Percentiles rank a stretch among this genome's conserved stretches.
Conservation (phyloP, 2,113 vertebrate species). For the Oryzias celebensis region DNA sequence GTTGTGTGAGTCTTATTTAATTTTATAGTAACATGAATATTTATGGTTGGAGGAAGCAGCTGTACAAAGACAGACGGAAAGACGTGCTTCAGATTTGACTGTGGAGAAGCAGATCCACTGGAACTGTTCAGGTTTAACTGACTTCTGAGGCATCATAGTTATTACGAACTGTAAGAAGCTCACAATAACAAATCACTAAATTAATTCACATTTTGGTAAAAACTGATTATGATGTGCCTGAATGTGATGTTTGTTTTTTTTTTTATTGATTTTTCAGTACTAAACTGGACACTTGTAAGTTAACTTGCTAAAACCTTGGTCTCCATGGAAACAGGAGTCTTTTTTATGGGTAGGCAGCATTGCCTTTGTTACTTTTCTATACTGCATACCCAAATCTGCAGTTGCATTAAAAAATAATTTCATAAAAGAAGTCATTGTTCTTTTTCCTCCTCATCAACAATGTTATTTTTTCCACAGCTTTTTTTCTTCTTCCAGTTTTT, state of each 20-base stretch:
- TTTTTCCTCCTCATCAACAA: conserved; percentile 13
- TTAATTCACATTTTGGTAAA: not conserved
- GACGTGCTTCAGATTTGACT: too few species aligned
- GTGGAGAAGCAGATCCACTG: not conserved
- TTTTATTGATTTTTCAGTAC: conserved; percentile 8
- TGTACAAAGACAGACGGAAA: conserved; percentile 9
- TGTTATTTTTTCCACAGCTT: not conserved
- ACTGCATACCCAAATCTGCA: conserved; percentile 6
- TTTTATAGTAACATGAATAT: not conserved
- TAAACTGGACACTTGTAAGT: conserved; percentile 30
- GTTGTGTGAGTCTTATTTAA: conserved; percentile 6
- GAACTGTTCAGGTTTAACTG: not conserved
- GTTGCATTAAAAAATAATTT: not conserved
- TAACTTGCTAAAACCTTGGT: conserved; percentile 44
- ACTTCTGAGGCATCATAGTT: not conserved
- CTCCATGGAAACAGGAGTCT: conserved; percentile 64
- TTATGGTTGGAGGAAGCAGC: too few species aligned
- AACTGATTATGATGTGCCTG: not conserved
- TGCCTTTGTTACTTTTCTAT: conserved; percentile 32
- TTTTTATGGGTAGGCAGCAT: conserved; percentile 37
- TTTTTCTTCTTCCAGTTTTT: not conserved
- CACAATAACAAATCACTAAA: not conserved
- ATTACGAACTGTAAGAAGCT: not conserved
- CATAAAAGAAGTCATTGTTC: conserved; percentile 5
- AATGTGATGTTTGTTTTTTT: conserved; percentile 2